These are phyloP conservation scores for Drosophila pseudotalamancana DNA, from an alignment of 2,888 invertebrate species.

Conservation along the genomic window DNA sequence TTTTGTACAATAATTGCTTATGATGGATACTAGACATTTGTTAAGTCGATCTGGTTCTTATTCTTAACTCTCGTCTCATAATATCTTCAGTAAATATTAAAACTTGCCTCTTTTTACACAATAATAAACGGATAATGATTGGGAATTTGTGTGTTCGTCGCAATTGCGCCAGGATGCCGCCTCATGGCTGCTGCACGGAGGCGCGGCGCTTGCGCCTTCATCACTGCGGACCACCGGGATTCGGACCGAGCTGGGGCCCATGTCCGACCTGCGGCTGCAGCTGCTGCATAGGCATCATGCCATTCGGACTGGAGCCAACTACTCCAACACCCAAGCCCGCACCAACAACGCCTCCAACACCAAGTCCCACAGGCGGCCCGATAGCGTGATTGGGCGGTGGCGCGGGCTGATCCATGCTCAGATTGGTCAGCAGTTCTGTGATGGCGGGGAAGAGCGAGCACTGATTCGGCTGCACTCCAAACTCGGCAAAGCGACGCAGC, in stretches of 20 bases:
- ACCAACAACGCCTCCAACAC: conserved; percentile 33
- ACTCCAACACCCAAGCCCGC: conserved; percentile 72
- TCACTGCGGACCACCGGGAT: conserved; percentile 81
- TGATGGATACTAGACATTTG: no score
- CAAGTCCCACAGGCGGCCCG: conserved; percentile 82
- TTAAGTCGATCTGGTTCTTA: conserved; percentile 13
- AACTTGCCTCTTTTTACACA: conserved; percentile 29
- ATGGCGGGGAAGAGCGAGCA: conserved; percentile 97
- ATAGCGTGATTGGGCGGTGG: conserved; percentile 86
- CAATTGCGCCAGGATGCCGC: conserved; percentile 48
- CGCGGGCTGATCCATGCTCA: conserved; percentile 91
- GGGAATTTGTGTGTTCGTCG: conserved; percentile 25
- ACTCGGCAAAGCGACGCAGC: conserved; percentile 90
- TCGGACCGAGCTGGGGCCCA: conserved; percentile 82
- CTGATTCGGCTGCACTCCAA: conserved; percentile 90
- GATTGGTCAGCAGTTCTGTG: conserved; percentile 93
- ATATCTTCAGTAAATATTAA: conserved; percentile 23
- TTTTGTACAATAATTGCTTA: conserved; percentile 51
- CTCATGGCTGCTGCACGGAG: conserved; percentile 70
- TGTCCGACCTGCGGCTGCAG: conserved; percentile 82
- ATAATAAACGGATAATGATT: conserved; percentile 37
- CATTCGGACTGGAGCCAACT: conserved; percentile 85
- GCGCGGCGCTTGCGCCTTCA: conserved; percentile 83
- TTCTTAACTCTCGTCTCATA: conserved; percentile 3
- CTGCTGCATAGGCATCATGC: conserved; percentile 87